Evolutionary conservation across 2,113 vertebrate genomes (phyloP), one percentile per base, ranked within the genome.

Genomic region (Podarcis cretensis): DNA sequence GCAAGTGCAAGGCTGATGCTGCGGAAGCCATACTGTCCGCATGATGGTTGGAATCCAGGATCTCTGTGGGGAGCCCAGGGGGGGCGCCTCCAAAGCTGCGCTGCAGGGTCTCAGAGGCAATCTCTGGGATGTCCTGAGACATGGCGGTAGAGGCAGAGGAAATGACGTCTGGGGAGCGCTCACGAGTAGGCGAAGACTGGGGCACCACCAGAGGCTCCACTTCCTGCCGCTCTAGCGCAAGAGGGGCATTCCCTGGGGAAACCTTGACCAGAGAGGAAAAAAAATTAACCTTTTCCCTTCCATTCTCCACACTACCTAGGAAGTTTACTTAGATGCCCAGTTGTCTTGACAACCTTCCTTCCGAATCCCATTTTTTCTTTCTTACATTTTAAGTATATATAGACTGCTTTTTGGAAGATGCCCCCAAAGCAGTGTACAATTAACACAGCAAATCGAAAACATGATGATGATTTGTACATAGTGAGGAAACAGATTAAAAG

Each of bases 111-210:
- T 99, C 98, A 0, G 99, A 98, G 0, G 99, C 98, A 0, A 99
- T 99, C 96, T 99, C 99, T 0, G 99, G 98, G 93, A 99, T 99
- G 59, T 99, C 99, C 91, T 99, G 98, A 40, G 99, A 98, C 96
- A 99, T 96, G 92, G 98, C 98, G 2, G 99, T 99, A 83, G 99
- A 99, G 85, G 99, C 99, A 0, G 99, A 99, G 76, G 99, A 99
- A 93, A 99, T 99, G 91, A 99, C 99, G 0, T 99, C 99, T 0
- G 99, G 99, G 1, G 99, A 99, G 74, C 99, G 98, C 40, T 98
- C 98, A 0, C 98, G 97, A 30, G 98, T 99, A 0, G 99, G 99
- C 25, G 99, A 99, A 16, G 98, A 96, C 95, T 99, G 97, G 0
- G 97, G 96, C 9, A 98, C 96, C 86, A 98, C 96, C 89, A 99